A percentile compares a stretch with the other conserved stretches of the same genome.
Conservation (phyloP, 2,113 vertebrate genomes). For the Heterocephalus glaber region DNA sequence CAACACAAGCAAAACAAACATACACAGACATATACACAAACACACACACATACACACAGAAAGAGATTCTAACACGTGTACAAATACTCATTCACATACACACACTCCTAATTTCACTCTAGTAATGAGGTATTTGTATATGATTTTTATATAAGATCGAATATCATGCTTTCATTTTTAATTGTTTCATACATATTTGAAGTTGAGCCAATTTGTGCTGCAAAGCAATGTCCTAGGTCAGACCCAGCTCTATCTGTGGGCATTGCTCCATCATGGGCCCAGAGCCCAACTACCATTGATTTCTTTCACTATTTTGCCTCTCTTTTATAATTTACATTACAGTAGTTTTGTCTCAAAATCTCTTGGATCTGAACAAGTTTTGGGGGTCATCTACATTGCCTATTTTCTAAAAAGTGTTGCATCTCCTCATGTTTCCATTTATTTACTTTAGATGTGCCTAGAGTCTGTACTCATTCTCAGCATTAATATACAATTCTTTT, state of each 20-base stretch:
- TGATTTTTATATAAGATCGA: background rate
- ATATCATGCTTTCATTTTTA: background rate
- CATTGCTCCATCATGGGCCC: background rate
- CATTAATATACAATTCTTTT: conserved; percentile 28
- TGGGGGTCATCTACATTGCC: background rate
- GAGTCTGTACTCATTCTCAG: background rate
- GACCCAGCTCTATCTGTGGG: rapidly evolving
- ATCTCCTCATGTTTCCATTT: conserved; percentile 31
- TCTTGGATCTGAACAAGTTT: conserved; percentile 23
- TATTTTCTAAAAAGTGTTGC: background rate
- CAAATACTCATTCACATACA: background rate
- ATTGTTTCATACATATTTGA: background rate
- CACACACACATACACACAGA: background rate
- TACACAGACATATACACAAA: background rate
- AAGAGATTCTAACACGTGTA: too few species aligned
- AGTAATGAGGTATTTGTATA: background rate
- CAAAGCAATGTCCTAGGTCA: background rate
- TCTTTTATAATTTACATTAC: background rate
- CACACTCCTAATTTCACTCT: background rate
- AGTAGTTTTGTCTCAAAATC: background rate
- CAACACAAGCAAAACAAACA: background rate
- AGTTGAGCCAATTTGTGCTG: background rate
- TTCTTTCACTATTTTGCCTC: background rate
- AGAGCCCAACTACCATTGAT: background rate
- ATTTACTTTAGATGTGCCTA: conserved; percentile 9